phyloP scores from a whole-genome alignment of 1,140 invertebrate genomes.

The Mactra quadrangularis region DNA sequence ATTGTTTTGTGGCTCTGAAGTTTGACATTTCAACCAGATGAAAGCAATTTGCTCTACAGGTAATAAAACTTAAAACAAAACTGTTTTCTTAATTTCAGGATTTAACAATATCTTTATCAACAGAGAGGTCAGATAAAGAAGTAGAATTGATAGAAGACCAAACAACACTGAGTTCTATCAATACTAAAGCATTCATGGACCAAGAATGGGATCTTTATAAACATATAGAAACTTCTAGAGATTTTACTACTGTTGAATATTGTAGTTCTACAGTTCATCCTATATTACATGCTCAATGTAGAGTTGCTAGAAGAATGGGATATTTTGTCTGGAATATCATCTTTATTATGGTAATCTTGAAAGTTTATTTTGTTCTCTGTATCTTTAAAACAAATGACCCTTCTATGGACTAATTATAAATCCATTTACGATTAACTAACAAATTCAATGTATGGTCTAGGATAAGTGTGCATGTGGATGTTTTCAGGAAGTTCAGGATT shows the following conservation, averaged over 20 bases:
- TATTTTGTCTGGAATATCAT: slow-evolving; percentile 80
- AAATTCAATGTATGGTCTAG: too few relatives aligned
- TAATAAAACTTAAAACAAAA: too few relatives aligned
- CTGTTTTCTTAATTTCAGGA: slow-evolving; percentile 65
- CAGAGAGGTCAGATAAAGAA: slow-evolving; percentile 70
- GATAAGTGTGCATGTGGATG: too few relatives aligned
- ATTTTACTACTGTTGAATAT: slow-evolving; percentile 71
- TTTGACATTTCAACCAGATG: too few relatives aligned
- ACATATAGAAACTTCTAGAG: slow-evolving; percentile 74
- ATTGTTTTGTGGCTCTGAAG: too few relatives aligned
- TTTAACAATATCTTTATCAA: slow-evolving; percentile 70
- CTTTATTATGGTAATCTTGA: slow-evolving; percentile 74
- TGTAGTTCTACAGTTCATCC: slow-evolving; percentile 75
- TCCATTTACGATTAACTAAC: too few relatives aligned
- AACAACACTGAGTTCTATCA: slow-evolving; percentile 67
- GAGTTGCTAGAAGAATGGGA: slow-evolving; percentile 74
- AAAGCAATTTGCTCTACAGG: too few relatives aligned
- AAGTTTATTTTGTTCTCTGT: background rate
- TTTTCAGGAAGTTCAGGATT: too few relatives aligned
- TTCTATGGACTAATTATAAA: too few relatives aligned
- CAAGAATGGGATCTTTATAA: slow-evolving; percentile 76
- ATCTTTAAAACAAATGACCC: too few relatives aligned
- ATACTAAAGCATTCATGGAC: slow-evolving; percentile 71
- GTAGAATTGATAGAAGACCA: slow-evolving; percentile 74
- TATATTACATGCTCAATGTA: slow-evolving; percentile 71